Percentiles rank a stretch among this genome's conserved stretches.
Conservation (phyloP, 2,797 vertebrate genomes). For the Gymnoscopelus microlampas region DNA sequence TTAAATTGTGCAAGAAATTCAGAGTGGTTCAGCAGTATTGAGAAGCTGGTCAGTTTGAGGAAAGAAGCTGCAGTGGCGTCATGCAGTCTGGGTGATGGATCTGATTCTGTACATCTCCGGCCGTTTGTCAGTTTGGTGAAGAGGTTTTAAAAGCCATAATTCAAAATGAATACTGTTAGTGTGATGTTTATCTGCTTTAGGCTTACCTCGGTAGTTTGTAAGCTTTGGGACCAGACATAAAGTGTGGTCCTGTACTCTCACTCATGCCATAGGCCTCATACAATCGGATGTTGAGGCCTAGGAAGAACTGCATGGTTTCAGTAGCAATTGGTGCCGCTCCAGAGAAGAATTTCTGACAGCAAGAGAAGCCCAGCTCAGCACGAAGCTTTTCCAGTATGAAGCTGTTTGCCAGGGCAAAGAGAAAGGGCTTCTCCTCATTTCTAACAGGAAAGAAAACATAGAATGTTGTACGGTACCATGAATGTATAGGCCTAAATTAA, state of each 20-base stretch:
- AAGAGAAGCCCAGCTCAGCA: slow-evolving; percentile 82
- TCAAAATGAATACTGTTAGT: background rate
- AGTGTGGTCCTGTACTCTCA: slow-evolving; percentile 90
- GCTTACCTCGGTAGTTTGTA: slow-evolving; percentile 83
- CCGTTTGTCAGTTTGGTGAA: too few relatives aligned
- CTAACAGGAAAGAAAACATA: slow-evolving; percentile 40
- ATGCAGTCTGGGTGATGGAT: too few relatives aligned
- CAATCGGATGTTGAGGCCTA: slow-evolving; percentile 86
- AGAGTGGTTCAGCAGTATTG: too few relatives aligned
- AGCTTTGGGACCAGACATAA: slow-evolving; percentile 82
- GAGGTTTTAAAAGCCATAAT: background rate
- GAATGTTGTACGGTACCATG: background rate
- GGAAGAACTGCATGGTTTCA: slow-evolving; percentile 86
- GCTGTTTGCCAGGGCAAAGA: slow-evolving; percentile 81
- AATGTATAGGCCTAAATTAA: background rate
- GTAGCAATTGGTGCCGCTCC: slow-evolving; percentile 86
- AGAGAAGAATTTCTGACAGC: slow-evolving; percentile 86
- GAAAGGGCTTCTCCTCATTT: slow-evolving; percentile 83
- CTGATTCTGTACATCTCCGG: too few relatives aligned
- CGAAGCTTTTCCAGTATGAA: slow-evolving; percentile 87
- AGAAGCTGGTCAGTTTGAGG: too few relatives aligned
- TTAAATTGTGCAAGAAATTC: too few relatives aligned
- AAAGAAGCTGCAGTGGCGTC: too few relatives aligned
- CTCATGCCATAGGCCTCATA: slow-evolving; percentile 91
- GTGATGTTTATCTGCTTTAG: background rate